Evolutionary conservation across 2,888 invertebrate genomes (phyloP), one percentile per base, ranked within the genome.

Genomic region (Muschampia plurimacula): DNA sequence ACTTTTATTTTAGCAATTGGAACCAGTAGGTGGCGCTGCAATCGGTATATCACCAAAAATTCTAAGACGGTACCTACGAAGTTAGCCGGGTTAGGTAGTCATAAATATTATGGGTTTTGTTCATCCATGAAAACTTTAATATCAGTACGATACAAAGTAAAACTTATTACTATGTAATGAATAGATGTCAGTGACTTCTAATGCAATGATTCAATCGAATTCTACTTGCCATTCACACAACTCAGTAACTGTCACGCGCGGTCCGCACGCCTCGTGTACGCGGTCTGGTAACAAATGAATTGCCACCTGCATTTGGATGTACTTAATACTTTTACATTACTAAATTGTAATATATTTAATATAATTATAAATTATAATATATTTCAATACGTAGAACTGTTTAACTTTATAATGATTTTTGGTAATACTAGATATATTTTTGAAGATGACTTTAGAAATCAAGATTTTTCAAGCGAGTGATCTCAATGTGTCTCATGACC

Each of bases 211-310:
- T 67, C 52, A 72, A 72, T 72, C 28, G 69, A 62, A 72, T 44
- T 55, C 64, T 41, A 59, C 72, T 72, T 55, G 52, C 62, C 55
- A 67, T 63, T 67, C 72, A 72, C 63, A 49, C 55, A 62, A 62
- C 52, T 41, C 62, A 12, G 44, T 71, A 8, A 77, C 77, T 78
- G 81, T 82, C 86, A 84, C 81, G 85, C 79, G 81, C 82, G 74
- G 13, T 78, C 80, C 80, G 77, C 84, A 82, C 83, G 83, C 77
- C 79, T 77, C 46, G 72, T 74, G 82, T 81, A 88, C 85, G 85
- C 83, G 85, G 77, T 76, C 74, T 78, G 84, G 76, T 79, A 82
- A 80, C 81, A 78, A 82, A 84, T 83, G 77, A 75, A 79, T 64
- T 13, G 3, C n/a, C 28, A 55, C 67, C 32, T 15, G 39, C 46